A percentile compares a stretch with the other conserved stretches of the same genome.
Conservation (phyloP, 2,113 vertebrate species). For the Oceanodroma tethys region DNA sequence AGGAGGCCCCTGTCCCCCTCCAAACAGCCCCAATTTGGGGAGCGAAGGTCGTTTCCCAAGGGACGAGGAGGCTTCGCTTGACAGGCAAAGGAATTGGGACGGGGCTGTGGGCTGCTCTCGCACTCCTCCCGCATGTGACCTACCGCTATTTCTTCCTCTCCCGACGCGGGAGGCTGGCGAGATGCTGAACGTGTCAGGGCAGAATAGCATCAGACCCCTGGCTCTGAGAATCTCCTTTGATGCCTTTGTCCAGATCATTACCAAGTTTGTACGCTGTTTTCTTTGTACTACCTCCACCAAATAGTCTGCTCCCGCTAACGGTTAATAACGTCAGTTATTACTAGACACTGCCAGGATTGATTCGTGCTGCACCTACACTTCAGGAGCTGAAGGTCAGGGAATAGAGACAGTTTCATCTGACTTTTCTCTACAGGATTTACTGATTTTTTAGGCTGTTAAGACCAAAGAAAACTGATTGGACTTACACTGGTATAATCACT, state of each 20-base stretch:
- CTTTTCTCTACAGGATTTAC: conserved; percentile 20
- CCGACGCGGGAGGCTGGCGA: neutral
- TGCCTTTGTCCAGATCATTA: neutral
- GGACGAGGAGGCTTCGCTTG: neutral
- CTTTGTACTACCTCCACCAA: neutral
- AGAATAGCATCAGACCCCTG: neutral
- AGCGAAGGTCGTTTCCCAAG: neutral
- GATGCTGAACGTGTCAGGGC: neutral
- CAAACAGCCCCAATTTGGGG: neutral
- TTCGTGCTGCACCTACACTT: neutral
- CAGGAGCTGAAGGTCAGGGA: conserved; percentile 1
- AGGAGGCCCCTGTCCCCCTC: neutral
- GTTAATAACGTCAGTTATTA: conserved; percentile 23
- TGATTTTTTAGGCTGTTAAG: conserved; percentile 8
- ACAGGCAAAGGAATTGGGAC: neutral
- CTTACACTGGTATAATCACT: neutral
- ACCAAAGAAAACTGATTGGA: conserved; percentile 6
- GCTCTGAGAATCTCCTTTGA: neutral
- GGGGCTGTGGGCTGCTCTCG: neutral
- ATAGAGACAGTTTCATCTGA: conserved; percentile 6
- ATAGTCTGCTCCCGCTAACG: neutral
- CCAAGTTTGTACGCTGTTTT: neutral
- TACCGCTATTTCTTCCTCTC: neutral
- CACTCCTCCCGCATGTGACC: neutral
- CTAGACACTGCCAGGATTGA: neutral